phyloP scores from a whole-genome alignment of 2,888 invertebrate species.

The Xanthorhoe spadicearia region DNA sequence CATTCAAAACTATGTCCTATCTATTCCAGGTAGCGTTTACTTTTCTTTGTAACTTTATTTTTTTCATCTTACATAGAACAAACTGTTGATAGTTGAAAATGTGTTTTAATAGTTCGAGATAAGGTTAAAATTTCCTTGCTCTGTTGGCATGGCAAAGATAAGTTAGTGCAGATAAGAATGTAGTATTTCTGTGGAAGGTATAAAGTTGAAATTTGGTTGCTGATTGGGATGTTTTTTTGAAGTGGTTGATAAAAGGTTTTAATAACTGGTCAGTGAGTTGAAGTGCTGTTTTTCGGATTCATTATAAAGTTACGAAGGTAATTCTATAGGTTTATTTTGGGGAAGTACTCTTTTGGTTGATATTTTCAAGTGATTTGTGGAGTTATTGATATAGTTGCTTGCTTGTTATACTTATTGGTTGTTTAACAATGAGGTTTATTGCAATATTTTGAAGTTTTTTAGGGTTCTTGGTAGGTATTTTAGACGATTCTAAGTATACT shows the following conservation, averaged over 20 bases:
- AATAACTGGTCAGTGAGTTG: slow-evolving; percentile 62
- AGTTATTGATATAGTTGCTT: slow-evolving; percentile 7
- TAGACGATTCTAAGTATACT: too few relatives aligned
- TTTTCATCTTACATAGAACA: neutral
- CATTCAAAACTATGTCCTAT: slow-evolving; percentile 44
- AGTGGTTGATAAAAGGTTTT: slow-evolving; percentile 60
- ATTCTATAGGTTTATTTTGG: slow-evolving; percentile 43
- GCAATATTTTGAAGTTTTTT: neutral
- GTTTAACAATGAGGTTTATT: neutral
- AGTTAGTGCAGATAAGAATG: slow-evolving; percentile 5
- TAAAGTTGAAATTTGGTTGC: slow-evolving; percentile 36
- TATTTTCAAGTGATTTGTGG: slow-evolving; percentile 36
- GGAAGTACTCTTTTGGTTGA: slow-evolving; percentile 36
- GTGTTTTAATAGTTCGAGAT: neutral
- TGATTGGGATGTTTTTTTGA: slow-evolving; percentile 54
- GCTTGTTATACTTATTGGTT: slow-evolving; percentile 4
- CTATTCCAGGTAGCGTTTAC: slow-evolving; percentile 12
- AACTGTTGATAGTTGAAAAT: slow-evolving; percentile 9
- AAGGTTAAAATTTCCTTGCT: slow-evolving; percentile 40
- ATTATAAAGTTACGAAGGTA: slow-evolving; percentile 47
- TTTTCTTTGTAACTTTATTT: slow-evolving; percentile 17
- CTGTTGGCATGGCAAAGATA: slow-evolving; percentile 6
- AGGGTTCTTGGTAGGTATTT: neutral
- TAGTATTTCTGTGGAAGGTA: slow-evolving; percentile 5
- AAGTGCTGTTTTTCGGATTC: slow-evolving; percentile 40